Evolutionary conservation across 2,113 vertebrate genomes (phyloP), one percentile per base, ranked within the genome.

Genomic region (Cricetomys ansorgei): DNA sequence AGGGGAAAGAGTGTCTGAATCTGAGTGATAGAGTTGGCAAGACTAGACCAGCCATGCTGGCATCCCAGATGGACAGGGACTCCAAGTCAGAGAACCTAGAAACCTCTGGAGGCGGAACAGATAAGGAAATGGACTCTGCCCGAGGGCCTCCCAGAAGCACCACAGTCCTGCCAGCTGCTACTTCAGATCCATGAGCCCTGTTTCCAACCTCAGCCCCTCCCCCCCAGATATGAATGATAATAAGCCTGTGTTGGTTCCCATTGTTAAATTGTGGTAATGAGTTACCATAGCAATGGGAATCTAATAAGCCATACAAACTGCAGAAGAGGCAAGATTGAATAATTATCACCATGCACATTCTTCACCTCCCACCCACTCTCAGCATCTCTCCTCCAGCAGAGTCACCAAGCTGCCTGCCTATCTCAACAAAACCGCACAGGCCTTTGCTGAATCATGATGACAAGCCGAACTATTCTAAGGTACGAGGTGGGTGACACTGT

Each of bases 201-300:
- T 31, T 73, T 94, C 43, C 77, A 73, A 43, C 55, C 70, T 65
- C 27, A 83, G 65, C 50, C 15, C 43, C 87, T 31, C 43, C 50
- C 15, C 43, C 87, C n/a, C 43, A 90, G 79, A 48, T 94, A 69
- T 57, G 7, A 3, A 80, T 48, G 11, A 84, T 59, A 67, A 73
- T 90, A 43, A 55, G 23, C 73, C 48, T 50, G 57, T 25, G 57
- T 29, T 94, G 80, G 70, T 76, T 72, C 31, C 62, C 90, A 50
- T 84, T 31, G 43, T 88, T 86, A 79, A 25, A 72, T 72, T 83
- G 88, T 53, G 25, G 72, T 23, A 34, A 72, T 77, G 40, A 77
- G 65, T 89, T 76, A 34, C 76, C 43, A 48, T 0, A 79, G 65
- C 21, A 67, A 80, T 3, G 70, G 70, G 72, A 86, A 72, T 76